These are phyloP conservation scores for Philopotamus ludificatus DNA, from an alignment of 1,140 invertebrate species.

Conservation along the genomic window DNA sequence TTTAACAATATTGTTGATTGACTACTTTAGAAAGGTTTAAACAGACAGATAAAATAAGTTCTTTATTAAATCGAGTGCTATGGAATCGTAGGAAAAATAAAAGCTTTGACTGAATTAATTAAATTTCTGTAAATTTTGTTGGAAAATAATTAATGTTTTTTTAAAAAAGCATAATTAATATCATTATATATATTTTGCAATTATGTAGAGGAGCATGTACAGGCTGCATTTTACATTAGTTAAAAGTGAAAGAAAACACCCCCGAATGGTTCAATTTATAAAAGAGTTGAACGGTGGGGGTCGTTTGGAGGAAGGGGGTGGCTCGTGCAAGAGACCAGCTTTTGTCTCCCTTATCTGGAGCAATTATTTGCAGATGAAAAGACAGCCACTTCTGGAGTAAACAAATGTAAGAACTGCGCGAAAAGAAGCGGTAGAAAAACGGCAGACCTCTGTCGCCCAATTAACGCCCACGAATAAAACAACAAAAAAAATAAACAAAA, in stretches of 20 bases:
- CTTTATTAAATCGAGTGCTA: no score
- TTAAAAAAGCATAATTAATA: no score
- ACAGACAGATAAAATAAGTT: no score
- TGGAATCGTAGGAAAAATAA: no score
- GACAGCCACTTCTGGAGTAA: conserved; percentile 35
- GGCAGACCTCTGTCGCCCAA: background rate
- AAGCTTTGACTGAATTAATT: no score
- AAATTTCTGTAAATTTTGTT: no score
- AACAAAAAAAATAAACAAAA: background rate
- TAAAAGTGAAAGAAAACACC: conserved; percentile 40
- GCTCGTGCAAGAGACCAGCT: conserved; percentile 25
- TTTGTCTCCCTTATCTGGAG: conserved; percentile 41
- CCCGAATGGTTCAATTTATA: conserved; percentile 37
- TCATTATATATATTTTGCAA: no score
- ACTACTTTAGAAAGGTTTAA: no score
- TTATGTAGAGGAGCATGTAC: no score
- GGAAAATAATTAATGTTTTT: no score
- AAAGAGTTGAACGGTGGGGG: conserved; percentile 28
- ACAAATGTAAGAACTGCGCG: conserved; percentile 30
- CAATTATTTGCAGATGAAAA: conserved; percentile 42
- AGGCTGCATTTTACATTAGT: no score
- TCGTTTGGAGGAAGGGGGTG: background rate
- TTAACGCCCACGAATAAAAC: background rate
- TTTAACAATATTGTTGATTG: no score
- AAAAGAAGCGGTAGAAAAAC: conserved; percentile 14